Base-by-base conservation (phyloP, 2,113 vertebrate genomes). In the Martes martes region DNA sequence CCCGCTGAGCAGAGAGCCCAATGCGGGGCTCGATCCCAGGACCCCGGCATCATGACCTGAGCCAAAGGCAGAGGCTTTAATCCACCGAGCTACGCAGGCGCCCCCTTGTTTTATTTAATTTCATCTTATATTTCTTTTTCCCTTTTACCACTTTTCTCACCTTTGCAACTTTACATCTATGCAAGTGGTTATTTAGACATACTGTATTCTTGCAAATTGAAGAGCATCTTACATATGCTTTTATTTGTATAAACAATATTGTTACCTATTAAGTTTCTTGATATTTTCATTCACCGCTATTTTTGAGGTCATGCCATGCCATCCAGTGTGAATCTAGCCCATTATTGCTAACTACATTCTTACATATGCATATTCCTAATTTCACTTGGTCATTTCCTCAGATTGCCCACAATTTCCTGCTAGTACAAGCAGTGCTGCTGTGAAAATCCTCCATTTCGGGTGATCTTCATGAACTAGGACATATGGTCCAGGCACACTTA, bases 91-190 rank as follows among this genome's bases (percentile, higher is more conserved):
- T 16, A 55, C 4, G 16, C 52, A 55, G 52, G 1, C 6, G 16
- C 21, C 21, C 57, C 57, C 15, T 82, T 45, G 1, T 74, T 91
- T 73, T 28, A 24, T 80, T 61, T 33, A 28, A 81, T 88, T 79
- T 83, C 55, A 59, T 26, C 31, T 90, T 94, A 89, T 74, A 52
- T 89, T 78, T 23, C n/a, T 59, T 52, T 97, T 80, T 94, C 26
- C 21, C 14, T 61, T 85, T 82, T 69, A 47, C 47, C 19, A 76
- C 13, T 57, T 3, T 92, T 71, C 23, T 65, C 18, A 74, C 28
- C 2, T 10, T 81, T 81, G n/a, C 36, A 83, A 24, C 21, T 2
- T 42, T 78, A 24, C 18, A 71, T 42, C 61, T 36, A 76, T 2
- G 10, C 36, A 55, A 7, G 13, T 57, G 50, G 18, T 57, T 67